Percentiles rank a stretch among this genome's conserved stretches.
Evolutionary conservation across 2,797 vertebrate genomes (phyloP).

Genomic region (Emydoidea blandingii): DNA sequence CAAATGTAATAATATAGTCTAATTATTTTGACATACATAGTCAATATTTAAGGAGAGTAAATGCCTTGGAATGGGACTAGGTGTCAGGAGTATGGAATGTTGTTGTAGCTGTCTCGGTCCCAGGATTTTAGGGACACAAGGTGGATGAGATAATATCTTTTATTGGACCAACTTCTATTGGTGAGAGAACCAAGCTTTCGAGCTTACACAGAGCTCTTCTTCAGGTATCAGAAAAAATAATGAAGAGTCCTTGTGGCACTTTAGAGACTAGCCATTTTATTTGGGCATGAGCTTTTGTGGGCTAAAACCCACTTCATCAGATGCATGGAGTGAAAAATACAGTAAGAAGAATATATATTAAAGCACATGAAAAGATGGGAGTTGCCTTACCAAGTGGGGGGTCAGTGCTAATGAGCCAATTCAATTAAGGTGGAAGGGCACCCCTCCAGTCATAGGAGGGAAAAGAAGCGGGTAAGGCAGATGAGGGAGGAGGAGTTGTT

Average conservation of each 20-base stretch:
- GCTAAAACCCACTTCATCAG: too few species aligned
- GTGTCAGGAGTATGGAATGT: neutral
- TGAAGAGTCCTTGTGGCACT: too few species aligned
- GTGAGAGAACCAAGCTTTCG: neutral
- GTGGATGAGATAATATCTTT: neutral
- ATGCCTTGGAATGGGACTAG: neutral
- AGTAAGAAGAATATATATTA: too few species aligned
- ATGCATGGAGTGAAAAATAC: too few species aligned
- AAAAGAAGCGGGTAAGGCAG: neutral
- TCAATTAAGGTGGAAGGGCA: too few species aligned
- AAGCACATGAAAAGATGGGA: too few species aligned
- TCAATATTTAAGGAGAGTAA: neutral
- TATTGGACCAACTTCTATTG: neutral
- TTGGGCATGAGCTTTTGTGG: too few species aligned
- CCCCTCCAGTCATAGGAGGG: neutral
- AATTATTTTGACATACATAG: constrained; percentile 8
- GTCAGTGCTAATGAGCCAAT: too few species aligned
- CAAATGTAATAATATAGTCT: neutral
- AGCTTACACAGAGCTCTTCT: neutral
- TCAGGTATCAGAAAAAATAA: neutral
- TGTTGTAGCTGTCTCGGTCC: neutral
- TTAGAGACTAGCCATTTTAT: too few species aligned
- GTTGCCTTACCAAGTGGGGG: too few species aligned
- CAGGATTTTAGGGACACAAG: neutral
- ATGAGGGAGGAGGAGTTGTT: too few species aligned